Evolutionary conservation across 2,113 vertebrate genomes (phyloP).

Genomic region (Carassius gibelio): DNA sequence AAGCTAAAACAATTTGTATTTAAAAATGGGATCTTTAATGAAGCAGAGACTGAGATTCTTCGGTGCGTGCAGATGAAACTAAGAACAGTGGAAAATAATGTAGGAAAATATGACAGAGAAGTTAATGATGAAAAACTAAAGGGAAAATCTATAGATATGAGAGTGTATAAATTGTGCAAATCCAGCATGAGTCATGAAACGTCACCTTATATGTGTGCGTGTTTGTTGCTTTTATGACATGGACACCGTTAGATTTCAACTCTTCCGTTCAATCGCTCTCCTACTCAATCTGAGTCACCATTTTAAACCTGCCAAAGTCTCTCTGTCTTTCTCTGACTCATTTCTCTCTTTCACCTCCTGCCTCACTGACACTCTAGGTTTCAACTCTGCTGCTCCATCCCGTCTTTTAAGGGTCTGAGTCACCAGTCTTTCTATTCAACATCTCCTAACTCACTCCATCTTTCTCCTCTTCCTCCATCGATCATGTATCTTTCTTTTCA

Average conservation of each 20-base stretch:
- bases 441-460: constrained; percentile 30
- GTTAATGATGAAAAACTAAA: neutral
- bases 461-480: neutral
- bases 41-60: neutral
- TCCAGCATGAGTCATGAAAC: constrained; percentile 43
- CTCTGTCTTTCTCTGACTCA: constrained; percentile 21
- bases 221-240: constrained; percentile 42
- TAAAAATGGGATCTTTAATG: neutral
- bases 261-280: neutral
- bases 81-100: neutral
- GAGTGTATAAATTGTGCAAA: constrained; percentile 8
- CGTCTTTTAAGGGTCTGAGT: constrained; percentile 38
- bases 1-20: neutral
- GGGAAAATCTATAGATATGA: neutral
- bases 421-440: constrained; percentile 34
- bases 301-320: constrained; percentile 17
- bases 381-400: constrained; percentile 9
- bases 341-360: constrained; percentile 17
- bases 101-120: neutral
- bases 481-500: constrained; percentile 18
- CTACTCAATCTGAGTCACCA: constrained; percentile 48
- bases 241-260: constrained; percentile 32
- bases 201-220: constrained; percentile 22
- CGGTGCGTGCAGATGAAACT: neutral
- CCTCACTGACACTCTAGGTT: constrained; percentile 20